Percentiles rank a stretch among this genome's conserved stretches.
These are phyloP conservation scores for Steinernema scapterisci DNA, from an alignment of 2,888 invertebrate species.

Conservation along the genomic window DNA sequence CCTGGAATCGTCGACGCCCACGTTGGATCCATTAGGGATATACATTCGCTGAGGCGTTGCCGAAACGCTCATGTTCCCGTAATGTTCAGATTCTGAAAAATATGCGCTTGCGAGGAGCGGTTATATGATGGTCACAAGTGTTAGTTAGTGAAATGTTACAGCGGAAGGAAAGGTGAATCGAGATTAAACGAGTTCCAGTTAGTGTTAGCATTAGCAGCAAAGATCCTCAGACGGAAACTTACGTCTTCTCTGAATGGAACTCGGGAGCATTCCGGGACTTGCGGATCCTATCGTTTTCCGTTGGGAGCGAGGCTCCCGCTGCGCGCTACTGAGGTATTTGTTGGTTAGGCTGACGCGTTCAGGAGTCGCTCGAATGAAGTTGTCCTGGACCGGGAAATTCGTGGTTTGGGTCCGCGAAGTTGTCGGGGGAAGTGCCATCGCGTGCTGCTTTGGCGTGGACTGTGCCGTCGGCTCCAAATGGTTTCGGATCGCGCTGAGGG, in stretches of 20 bases:
- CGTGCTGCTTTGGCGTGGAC: slow-evolving; percentile 5
- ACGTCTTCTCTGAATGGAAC: slow-evolving; percentile 13
- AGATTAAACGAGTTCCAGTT: background rate
- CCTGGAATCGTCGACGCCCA: slow-evolving; percentile 9
- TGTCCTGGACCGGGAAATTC: background rate
- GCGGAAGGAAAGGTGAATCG: background rate
- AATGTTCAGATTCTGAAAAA: slow-evolving; percentile 29
- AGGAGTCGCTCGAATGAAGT: slow-evolving; percentile 16
- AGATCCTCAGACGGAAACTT: background rate
- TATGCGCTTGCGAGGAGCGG: slow-evolving; percentile 8
- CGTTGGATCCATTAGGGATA: slow-evolving; percentile 15
- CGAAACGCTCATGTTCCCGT: background rate
- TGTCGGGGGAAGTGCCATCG: slow-evolving; percentile 16
- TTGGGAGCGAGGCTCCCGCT: slow-evolving; percentile 7
- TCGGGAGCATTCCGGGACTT: background rate
- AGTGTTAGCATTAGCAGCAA: background rate
- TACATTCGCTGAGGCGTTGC: slow-evolving; percentile 6
- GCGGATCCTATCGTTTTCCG: slow-evolving; percentile 19
- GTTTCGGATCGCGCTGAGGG: slow-evolving; percentile 6
- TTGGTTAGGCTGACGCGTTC: slow-evolving; percentile 15
- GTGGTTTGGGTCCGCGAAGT: slow-evolving; percentile 21
- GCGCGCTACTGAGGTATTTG: slow-evolving; percentile 24
- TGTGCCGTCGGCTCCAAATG: slow-evolving; percentile 14
- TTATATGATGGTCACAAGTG: slow-evolving; percentile 1
- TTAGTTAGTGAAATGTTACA: slow-evolving; percentile 3